Conservation (phyloP, 1,140 invertebrate genomes). For the Monochamus saltuarius region DNA sequence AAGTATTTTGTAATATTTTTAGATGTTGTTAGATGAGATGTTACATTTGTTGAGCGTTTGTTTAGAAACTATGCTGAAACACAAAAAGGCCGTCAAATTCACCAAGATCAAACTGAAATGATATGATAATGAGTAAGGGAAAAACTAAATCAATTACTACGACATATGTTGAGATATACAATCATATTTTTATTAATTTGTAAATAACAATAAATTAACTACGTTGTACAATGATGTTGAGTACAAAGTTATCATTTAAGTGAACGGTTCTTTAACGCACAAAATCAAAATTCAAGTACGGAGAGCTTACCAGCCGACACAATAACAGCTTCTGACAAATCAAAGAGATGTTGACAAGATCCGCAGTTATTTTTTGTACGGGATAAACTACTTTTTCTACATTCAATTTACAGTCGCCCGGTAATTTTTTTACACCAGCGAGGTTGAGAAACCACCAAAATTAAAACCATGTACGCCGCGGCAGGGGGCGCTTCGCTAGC, state of each 20-base stretch:
- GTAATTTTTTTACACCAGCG: neutral
- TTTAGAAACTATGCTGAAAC: conserved; percentile 23
- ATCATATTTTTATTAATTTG: conserved; percentile 23
- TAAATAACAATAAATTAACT: conserved; percentile 11
- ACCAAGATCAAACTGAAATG: conserved; percentile 39
- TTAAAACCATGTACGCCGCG: conserved; percentile 68
- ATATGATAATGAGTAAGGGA: conserved; percentile 20
- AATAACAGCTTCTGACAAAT: neutral
- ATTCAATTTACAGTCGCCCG: neutral
- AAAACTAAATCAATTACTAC: conserved; percentile 14
- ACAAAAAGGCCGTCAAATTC: conserved; percentile 30
- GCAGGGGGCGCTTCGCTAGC: conserved; percentile 71
- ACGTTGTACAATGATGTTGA: no score
- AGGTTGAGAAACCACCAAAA: conserved; percentile 13
- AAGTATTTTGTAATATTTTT: conserved; percentile 25
- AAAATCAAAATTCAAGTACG: neutral
- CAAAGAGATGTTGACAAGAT: neutral
- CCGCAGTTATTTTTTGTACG: conserved; percentile 3
- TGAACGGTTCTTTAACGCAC: neutral
- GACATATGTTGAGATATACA: conserved; percentile 13
- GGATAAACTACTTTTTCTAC: neutral
- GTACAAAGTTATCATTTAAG: no score
- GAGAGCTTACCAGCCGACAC: no score
- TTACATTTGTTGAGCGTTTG: conserved; percentile 26
- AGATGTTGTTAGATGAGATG: conserved; percentile 26